Percentiles rank a stretch among this genome's conserved stretches.
These are phyloP conservation scores for Allolobophora icterica DNA, from an alignment of 2,888 invertebrate species.

Conservation along the genomic window DNA sequence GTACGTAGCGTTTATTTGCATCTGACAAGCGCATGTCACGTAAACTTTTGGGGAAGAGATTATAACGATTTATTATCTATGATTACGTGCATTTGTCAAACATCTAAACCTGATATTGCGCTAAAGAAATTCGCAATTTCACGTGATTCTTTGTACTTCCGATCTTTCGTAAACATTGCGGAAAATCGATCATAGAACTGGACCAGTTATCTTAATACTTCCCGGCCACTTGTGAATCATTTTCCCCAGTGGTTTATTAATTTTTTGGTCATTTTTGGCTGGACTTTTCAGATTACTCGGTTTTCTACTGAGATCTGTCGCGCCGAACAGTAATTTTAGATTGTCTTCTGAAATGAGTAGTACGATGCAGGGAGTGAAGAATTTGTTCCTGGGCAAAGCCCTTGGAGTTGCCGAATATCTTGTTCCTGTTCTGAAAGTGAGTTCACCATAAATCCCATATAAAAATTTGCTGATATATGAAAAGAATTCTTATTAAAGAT, in stretches of 20 bases:
- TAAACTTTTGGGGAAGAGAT: too few relatives aligned
- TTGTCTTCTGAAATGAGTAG: neutral
- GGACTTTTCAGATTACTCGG: neutral
- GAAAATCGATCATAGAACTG: neutral
- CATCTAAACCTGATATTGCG: neutral
- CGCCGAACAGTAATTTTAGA: neutral
- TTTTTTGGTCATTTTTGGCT: neutral
- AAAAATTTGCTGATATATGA: neutral
- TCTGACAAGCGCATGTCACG: too few relatives aligned
- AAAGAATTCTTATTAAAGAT: neutral
- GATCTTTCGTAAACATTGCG: slow-evolving; percentile 15
- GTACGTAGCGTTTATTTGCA: too few relatives aligned
- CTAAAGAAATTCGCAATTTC: neutral
- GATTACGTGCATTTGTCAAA: too few relatives aligned
- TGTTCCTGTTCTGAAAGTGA: slow-evolving; percentile 92
- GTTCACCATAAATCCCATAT: neutral
- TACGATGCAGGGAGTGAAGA: slow-evolving; percentile 91
- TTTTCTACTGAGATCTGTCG: neutral
- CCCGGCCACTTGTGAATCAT: neutral
- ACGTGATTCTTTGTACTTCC: neutral
- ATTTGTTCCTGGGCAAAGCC: slow-evolving; percentile 92
- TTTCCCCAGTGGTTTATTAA: neutral
- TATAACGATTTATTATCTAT: too few relatives aligned
- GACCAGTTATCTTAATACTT: neutral
- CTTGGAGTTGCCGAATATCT: slow-evolving; percentile 93